Evolutionary conservation across 2,113 vertebrate species (phyloP).

Genomic region (Ptychochromis oligacanthus): DNA sequence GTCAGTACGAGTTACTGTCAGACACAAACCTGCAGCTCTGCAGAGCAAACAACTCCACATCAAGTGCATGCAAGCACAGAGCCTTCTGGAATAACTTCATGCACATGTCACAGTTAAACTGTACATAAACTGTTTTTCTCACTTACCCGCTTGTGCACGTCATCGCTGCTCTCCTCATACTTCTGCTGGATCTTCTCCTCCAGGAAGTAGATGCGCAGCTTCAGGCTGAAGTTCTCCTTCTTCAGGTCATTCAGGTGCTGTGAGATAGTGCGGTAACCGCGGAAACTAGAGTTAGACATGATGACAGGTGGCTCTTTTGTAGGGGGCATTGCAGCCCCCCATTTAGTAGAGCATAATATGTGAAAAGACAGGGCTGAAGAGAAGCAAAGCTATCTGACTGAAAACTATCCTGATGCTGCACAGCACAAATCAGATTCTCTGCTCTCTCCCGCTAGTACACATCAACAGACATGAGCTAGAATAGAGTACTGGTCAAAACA

Average conservation of each 20-base stretch:
- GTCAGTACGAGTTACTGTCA: constrained; percentile 2
- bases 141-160: constrained; percentile 90
- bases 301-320: constrained; percentile 53
- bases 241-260: constrained; percentile 99
- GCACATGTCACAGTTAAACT: neutral
- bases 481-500: neutral
- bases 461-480: neutral
- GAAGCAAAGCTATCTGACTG: neutral
- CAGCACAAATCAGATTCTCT: neutral
- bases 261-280: constrained; percentile 91
- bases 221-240: constrained; percentile 99
- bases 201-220: constrained; percentile 97
- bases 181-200: constrained; percentile 95
- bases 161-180: constrained; percentile 87
- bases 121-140: neutral
- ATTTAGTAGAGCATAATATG: constrained; percentile 66
- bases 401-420: neutral
- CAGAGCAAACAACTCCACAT: neutral
- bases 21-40: constrained; percentile 8
- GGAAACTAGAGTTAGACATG: constrained; percentile 86
- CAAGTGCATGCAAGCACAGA: neutral
- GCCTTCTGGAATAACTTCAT: neutral
- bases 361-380: constrained; percentile 10
- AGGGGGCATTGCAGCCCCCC: constrained; percentile 74
- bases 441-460: neutral